These are phyloP conservation scores for Gonioctena quinquepunctata DNA, from an alignment of 1,140 invertebrate species.

Conservation along the genomic window DNA sequence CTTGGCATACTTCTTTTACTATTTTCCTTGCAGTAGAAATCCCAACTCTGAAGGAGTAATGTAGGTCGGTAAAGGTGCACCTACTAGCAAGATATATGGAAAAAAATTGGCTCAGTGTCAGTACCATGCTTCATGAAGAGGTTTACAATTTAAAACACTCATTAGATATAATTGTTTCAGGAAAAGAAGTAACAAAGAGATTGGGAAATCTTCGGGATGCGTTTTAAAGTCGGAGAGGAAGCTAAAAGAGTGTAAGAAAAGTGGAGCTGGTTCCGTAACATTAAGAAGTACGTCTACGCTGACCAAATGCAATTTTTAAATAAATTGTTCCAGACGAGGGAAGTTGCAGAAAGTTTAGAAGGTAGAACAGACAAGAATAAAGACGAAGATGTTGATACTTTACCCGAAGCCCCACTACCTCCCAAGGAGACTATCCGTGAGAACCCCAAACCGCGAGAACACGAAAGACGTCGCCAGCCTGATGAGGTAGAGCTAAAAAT, in stretches of 20 bases:
- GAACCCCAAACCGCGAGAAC: neutral
- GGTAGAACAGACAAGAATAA: neutral
- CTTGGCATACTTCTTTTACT: slow-evolving; percentile 18
- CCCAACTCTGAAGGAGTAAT: slow-evolving; percentile 8
- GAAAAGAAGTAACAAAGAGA: slow-evolving; percentile 10
- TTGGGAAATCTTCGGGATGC: slow-evolving; percentile 14
- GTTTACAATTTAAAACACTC: neutral
- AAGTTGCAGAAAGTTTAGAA: slow-evolving; percentile 7
- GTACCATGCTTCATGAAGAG: neutral
- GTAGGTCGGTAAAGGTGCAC: neutral
- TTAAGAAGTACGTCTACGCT: slow-evolving; percentile 8
- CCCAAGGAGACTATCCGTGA: slow-evolving; percentile 3
- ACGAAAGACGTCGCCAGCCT: slow-evolving; percentile 10
- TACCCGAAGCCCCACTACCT: neutral
- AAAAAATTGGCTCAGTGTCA: neutral
- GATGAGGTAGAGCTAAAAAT: slow-evolving; percentile 7
- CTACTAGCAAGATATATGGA: slow-evolving; percentile 16
- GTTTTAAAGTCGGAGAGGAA: slow-evolving; percentile 4
- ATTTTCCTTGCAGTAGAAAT: slow-evolving; percentile 14
- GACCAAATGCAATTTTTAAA: slow-evolving; percentile 19
- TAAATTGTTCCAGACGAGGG: slow-evolving; percentile 10
- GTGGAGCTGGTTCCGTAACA: neutral
- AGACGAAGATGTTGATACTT: slow-evolving; percentile 3
- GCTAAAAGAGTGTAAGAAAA: slow-evolving; percentile 2
- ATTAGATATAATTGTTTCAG: slow-evolving; percentile 10